Evolutionary conservation across 2,797 vertebrate genomes (phyloP).

Genomic region (Labroides dimidiatus): DNA sequence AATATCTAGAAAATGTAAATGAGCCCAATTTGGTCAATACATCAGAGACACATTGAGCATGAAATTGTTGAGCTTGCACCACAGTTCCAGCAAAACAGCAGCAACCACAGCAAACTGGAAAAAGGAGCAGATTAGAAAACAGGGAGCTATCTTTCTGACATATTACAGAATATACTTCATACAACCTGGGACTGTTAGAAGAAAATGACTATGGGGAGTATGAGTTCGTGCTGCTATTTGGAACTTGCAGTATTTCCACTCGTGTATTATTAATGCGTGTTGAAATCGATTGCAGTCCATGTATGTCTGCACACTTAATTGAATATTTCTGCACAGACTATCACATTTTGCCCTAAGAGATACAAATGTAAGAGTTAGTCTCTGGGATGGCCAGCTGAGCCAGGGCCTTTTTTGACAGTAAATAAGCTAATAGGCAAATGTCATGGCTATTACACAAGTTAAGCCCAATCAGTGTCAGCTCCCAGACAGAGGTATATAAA

Average conservation of each 20-base stretch:
- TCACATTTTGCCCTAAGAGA: conserved; percentile 57
- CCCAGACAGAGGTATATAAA: conserved; percentile 71
- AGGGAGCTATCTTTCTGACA: background rate
- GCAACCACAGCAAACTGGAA: background rate
- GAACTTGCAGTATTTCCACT: background rate
- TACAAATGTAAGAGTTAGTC: conserved; percentile 58
- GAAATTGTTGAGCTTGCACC: background rate
- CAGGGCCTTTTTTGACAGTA: conserved; percentile 65
- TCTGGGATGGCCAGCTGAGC: conserved; percentile 53
- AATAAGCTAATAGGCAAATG: conserved; percentile 80
- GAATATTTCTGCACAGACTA: conserved; percentile 57
- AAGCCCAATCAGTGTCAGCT: conserved; percentile 74
- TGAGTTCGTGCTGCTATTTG: background rate
- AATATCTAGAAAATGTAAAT: background rate
- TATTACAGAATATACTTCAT: background rate
- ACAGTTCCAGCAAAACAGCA: background rate
- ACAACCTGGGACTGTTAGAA: background rate
- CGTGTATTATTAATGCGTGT: background rate
- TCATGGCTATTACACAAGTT: conserved; percentile 77
- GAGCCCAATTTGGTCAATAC: conserved; percentile 1
- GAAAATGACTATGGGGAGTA: background rate
- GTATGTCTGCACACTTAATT: background rate
- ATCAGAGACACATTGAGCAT: background rate
- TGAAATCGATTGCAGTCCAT: background rate
- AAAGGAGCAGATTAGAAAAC: background rate